These are phyloP conservation scores for Ormyrus rosae DNA, from an alignment of 2,888 invertebrate genomes.

Conservation along the genomic window DNA sequence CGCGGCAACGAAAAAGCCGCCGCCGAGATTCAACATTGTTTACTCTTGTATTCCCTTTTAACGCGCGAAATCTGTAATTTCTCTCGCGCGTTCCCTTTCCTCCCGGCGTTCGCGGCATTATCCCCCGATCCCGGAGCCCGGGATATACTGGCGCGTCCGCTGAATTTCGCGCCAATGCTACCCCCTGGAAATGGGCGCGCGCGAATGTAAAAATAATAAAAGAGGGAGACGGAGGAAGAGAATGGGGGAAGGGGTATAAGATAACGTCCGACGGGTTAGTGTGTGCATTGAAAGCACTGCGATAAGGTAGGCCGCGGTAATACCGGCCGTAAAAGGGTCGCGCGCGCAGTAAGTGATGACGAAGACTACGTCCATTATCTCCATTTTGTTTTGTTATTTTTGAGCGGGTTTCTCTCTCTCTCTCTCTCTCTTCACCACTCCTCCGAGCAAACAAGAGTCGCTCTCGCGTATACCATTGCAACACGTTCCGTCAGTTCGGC, in stretches of 20 bases:
- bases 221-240: neutral
- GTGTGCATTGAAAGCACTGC: slow-evolving; percentile 57
- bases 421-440: slow-evolving; percentile 7
- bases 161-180: slow-evolving; percentile 22
- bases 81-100: slow-evolving; percentile 24
- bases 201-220: slow-evolving; percentile 58
- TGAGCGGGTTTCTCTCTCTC: slow-evolving; percentile 4
- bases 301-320: slow-evolving; percentile 59
- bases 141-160: neutral
- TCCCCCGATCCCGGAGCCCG: neutral
- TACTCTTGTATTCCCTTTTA: slow-evolving; percentile 3
- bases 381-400: slow-evolving; percentile 54
- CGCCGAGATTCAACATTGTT: neutral
- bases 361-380: slow-evolving; percentile 52
- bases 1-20: neutral
- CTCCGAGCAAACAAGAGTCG: slow-evolving; percentile 45
- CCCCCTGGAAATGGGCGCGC: slow-evolving; percentile 37
- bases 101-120: slow-evolving; percentile 35
- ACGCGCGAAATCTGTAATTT: slow-evolving; percentile 44
- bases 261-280: neutral
- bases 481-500: no score
- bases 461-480: neutral
- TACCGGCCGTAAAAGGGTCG: slow-evolving; percentile 54
- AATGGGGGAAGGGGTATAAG: neutral
- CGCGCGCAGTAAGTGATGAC: neutral